Conservation (phyloP, 2,113 vertebrate genomes). For the Girardinichthys multiradiatus region DNA sequence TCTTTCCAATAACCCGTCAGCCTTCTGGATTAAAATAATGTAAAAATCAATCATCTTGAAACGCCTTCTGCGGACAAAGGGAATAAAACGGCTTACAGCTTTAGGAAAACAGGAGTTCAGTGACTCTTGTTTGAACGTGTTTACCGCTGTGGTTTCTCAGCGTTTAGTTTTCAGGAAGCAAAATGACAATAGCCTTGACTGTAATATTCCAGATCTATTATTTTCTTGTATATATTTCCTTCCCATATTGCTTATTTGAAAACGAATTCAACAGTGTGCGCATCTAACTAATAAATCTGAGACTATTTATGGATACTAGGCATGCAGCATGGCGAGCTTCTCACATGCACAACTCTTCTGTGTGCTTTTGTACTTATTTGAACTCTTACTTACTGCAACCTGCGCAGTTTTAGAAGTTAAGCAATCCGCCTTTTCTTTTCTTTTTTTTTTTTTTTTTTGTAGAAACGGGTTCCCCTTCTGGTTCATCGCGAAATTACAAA, state of each 20-base stretch:
- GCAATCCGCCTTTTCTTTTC: slow-evolving; percentile 22
- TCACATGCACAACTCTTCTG: slow-evolving; percentile 12
- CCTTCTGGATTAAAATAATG: slow-evolving; percentile 71
- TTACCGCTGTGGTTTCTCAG: slow-evolving; percentile 10
- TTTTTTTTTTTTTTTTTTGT: background rate
- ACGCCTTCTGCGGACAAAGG: slow-evolving; percentile 24
- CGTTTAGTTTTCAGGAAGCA: slow-evolving; percentile 4
- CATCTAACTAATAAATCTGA: slow-evolving; percentile 18
- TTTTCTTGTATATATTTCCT: slow-evolving; percentile 1
- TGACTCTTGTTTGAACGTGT: slow-evolving; percentile 16
- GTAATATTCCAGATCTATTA: slow-evolving; percentile 34
- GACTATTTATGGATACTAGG: slow-evolving; percentile 23
- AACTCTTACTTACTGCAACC: slow-evolving; percentile 56
- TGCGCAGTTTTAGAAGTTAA: slow-evolving; percentile 54
- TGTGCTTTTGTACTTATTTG: slow-evolving; percentile 33
- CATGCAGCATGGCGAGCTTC: slow-evolving; percentile 27
- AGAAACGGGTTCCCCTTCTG: background rate
- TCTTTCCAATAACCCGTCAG: slow-evolving; percentile 61
- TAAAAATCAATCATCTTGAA: slow-evolving; percentile 69
- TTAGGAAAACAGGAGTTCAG: slow-evolving; percentile 6
- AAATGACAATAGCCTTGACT: slow-evolving; percentile 20
- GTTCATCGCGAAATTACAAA: slow-evolving; percentile 35
- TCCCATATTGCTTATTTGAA: slow-evolving; percentile 11
- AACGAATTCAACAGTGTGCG: background rate
- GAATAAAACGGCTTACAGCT: slow-evolving; percentile 40